These are phyloP conservation scores for Strongylocentrotus purpuratus DNA, from an alignment of 35 echinoderm and acorn worm species.

Conservation along the genomic window DNA sequence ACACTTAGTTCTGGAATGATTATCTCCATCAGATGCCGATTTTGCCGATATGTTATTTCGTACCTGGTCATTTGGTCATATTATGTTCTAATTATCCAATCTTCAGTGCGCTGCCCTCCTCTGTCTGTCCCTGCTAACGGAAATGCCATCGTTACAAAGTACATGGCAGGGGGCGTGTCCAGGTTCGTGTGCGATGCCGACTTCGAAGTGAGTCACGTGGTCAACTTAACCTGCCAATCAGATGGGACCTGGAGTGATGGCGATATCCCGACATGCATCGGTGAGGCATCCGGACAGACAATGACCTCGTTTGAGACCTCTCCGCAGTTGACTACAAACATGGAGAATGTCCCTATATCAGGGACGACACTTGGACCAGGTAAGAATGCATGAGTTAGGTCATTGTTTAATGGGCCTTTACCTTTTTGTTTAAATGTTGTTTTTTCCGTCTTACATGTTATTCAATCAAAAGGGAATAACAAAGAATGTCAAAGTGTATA, in stretches of 20 bases:
- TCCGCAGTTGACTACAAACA: not conserved
- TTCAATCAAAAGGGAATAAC: no score
- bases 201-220: not conserved
- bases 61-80: not conserved
- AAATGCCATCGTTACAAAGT: not conserved
- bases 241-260: constrained; percentile 13
- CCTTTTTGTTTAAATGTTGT: no score
- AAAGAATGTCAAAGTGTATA: no score
- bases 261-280: constrained; percentile 19
- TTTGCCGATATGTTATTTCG: no score
- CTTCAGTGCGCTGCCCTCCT: not conserved
- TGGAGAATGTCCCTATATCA: not conserved
- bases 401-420: no score
- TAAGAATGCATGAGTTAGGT: no score
- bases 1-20: no score
- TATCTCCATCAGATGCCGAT: no score
- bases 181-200: not conserved
- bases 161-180: not conserved
- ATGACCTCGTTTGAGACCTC: not conserved
- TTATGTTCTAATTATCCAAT: not conserved
- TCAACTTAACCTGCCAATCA: not conserved
- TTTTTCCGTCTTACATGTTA: no score
- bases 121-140: not conserved
- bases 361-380: not conserved
- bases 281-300: not conserved